Conservation (phyloP, 1,140 invertebrate genomes). For the Zaprionus ghesquierei region DNA sequence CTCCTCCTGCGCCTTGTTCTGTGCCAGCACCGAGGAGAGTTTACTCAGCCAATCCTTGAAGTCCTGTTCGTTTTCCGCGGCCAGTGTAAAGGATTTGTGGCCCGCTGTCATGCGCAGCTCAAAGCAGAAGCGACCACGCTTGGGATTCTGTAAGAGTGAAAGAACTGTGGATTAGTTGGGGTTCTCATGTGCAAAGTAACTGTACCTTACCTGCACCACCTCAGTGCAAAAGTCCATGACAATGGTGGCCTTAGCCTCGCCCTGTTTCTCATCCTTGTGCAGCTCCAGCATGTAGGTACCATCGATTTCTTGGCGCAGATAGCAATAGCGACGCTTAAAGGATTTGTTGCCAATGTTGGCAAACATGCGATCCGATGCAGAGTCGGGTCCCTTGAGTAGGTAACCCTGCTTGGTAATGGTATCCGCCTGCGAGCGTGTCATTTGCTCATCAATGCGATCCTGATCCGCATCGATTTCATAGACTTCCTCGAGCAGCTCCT, state of each 20-base stretch:
- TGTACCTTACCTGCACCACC: conserved; percentile 88
- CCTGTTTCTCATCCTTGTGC: conserved; percentile 96
- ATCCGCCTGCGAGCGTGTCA: conserved; percentile 86
- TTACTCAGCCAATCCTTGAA: conserved; percentile 92
- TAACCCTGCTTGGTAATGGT: conserved; percentile 94
- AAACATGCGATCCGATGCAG: conserved; percentile 91
- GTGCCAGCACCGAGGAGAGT: conserved; percentile 88
- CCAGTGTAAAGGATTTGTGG: conserved; percentile 91
- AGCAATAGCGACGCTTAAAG: conserved; percentile 95
- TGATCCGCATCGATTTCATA: conserved; percentile 94
- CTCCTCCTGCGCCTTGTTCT: conserved; percentile 89
- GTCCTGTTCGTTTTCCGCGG: conserved; percentile 93
- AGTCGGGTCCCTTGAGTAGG: conserved; percentile 94
- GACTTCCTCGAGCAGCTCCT: conserved; percentile 90
- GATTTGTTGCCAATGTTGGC: conserved; percentile 93
- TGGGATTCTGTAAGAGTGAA: conserved; percentile 87
- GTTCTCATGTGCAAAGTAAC: not conserved
- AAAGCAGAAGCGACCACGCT: conserved; percentile 93
- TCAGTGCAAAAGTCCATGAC: conserved; percentile 96
- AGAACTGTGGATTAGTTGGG: not conserved
- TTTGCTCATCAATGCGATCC: conserved; percentile 91
- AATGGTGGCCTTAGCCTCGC: conserved; percentile 94
- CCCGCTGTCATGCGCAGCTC: conserved; percentile 93
- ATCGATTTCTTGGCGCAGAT: conserved; percentile 93
- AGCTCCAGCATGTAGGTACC: conserved; percentile 95